Conservation (phyloP, 2,888 invertebrate genomes). For the Stenodema calcarata region DNA sequence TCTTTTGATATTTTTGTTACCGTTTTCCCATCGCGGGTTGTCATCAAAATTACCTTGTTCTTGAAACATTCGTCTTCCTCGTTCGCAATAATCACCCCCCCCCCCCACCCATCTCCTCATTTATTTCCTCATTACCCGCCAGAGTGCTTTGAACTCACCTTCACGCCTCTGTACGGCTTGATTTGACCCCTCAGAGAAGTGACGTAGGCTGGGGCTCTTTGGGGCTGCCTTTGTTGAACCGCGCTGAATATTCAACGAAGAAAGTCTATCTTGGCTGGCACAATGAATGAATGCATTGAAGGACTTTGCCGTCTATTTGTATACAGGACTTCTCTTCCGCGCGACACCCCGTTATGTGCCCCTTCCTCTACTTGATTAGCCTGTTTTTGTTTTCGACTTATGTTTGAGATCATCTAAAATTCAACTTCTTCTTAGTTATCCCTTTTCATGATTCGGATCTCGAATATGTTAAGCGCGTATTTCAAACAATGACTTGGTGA, state of each 20-base stretch:
- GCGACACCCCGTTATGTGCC: conserved; percentile 15
- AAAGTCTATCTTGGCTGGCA: conserved; percentile 16
- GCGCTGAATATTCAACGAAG: conserved; percentile 22
- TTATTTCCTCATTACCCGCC: background rate
- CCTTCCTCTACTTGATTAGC: background rate
- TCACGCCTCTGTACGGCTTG: background rate
- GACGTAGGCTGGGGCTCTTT: background rate
- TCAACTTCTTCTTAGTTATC: background rate
- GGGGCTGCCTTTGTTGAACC: conserved; percentile 7
- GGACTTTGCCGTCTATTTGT: conserved; percentile 18
- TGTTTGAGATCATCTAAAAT: background rate
- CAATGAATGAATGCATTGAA: conserved; percentile 21
- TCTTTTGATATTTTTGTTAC: background rate
- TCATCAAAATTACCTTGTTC: background rate
- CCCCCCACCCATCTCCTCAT: background rate
- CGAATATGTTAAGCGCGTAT: background rate
- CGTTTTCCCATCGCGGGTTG: background rate
- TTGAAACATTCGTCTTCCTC: background rate
- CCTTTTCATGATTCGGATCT: background rate
- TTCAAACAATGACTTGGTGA: background rate
- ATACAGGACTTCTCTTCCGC: background rate
- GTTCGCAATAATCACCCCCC: too few relatives aligned
- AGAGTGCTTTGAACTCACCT: background rate
- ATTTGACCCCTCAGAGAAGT: background rate
- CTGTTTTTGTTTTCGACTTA: background rate